Base-by-base conservation (phyloP, 1,140 invertebrate genomes). In the Calliphora vicina region DNA sequence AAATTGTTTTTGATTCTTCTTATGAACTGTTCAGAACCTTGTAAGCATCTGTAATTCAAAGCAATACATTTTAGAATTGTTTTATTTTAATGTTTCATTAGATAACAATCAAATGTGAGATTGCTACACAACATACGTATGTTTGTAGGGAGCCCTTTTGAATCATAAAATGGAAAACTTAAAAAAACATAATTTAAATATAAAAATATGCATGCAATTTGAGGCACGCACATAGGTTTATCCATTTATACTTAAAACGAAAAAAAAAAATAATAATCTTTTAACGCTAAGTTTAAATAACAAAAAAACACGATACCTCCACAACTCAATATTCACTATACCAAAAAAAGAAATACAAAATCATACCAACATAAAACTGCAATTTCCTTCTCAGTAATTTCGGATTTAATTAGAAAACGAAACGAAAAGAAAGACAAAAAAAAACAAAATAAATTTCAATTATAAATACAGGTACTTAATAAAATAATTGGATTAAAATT, bases 161-260 rank as follows among this genome's bases (percentile, higher is more conserved):
- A n/a, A n/a, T n/a, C 35, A 35, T 35, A 35, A 35, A 35, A 10
- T 35, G 35, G 15, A 50, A 50, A 50, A 50, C 15, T 9, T 20
- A 67, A 23, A 23, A 23, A n/a, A 67, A 67, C 10, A 35, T 78
- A 78, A 78, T 78, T 78, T 45, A 78, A 78, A 78, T 78, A 78
- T 4, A 78, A 78, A 35, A 78, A 29, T 78, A 20, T 78, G 42
- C 74, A 78, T 78, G 35, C 74, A 78, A 78, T 45, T 43, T 45
- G 4, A 9, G 43, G 6, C 74, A 78, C 74, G 74, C 35, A 78
- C 35, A 50, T 2, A 50, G 45, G 45, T 50, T 50, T 50, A 50
- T 50, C 35, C 61, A 23, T 23, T 67, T 25, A 25, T 23, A 5
- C n/a, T n/a, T n/a, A n/a, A n/a, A n/a, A n/a, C n/a, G n/a, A n/a